These are phyloP conservation scores for Hemichromis elongatus DNA, from an alignment of 2,113 vertebrate species.

Conservation along the genomic window DNA sequence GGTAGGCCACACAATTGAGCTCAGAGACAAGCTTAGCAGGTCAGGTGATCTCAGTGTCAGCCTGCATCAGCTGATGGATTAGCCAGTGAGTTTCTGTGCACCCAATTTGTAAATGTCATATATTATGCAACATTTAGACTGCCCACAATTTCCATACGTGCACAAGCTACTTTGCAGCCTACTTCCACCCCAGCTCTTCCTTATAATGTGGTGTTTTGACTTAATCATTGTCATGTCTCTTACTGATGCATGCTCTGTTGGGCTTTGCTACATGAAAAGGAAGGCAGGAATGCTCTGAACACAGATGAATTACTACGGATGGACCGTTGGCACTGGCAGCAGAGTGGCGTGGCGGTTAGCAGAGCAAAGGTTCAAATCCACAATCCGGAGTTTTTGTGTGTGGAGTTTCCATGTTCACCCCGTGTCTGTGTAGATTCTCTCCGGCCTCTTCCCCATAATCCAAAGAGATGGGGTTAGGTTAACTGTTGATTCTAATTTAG, in stretches of 20 bases:
- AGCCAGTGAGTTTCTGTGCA: not conserved
- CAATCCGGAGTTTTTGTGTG: not conserved
- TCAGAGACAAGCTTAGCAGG: not conserved
- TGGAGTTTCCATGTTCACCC: rapidly evolving
- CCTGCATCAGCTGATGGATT: not conserved
- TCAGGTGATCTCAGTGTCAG: not conserved
- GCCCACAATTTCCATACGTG: too few relatives aligned
- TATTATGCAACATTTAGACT: too few relatives aligned
- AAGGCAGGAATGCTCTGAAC: not conserved
- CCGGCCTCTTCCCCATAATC: not conserved
- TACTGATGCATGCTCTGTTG: too few relatives aligned
- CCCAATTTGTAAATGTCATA: not conserved
- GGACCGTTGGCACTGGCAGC: not conserved
- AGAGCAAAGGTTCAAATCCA: not conserved
- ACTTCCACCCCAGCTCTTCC: too few relatives aligned
- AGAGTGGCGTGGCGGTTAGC: rapidly evolving
- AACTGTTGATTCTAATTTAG: not conserved
- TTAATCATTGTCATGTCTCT: not conserved
- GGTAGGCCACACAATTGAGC: not conserved
- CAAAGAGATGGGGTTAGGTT: not conserved
- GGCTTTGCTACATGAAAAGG: not conserved
- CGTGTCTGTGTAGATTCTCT: not conserved
- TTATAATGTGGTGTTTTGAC: too few relatives aligned
- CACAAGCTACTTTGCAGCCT: too few relatives aligned
- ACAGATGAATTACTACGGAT: not conserved